phyloP scores from a whole-genome alignment of 1,140 invertebrate genomes.

The Drosophila biarmipes region DNA sequence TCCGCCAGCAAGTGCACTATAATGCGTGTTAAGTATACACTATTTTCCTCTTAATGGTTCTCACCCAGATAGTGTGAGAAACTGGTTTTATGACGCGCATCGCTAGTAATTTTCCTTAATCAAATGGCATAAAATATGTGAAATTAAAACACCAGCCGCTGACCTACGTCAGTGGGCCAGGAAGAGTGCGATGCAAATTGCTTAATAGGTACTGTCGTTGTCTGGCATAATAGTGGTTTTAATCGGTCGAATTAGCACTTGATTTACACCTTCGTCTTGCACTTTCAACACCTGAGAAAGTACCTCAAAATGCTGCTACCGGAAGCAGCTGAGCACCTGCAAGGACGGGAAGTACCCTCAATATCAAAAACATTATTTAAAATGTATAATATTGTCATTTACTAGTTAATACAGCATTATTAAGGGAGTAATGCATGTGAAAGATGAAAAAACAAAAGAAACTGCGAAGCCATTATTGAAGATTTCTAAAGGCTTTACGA shows the following conservation, averaged over 20 bases:
- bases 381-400: not conserved
- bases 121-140: constrained; percentile 58
- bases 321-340: constrained; percentile 43
- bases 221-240: constrained; percentile 12
- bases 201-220: constrained; percentile 10
- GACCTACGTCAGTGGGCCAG: constrained; percentile 56
- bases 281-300: constrained; percentile 4
- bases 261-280: not conserved
- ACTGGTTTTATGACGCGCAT: constrained; percentile 62
- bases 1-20: constrained; percentile 20
- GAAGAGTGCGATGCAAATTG: constrained; percentile 27
- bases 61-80: constrained; percentile 58
- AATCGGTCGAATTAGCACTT: constrained; percentile 23
- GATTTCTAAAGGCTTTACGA: not conserved
- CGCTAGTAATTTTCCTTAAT: constrained; percentile 72
- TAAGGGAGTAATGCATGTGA: too few relatives aligned
- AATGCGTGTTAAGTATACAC: constrained; percentile 63
- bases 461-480: too few relatives aligned
- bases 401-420: too few relatives aligned
- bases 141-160: constrained; percentile 53
- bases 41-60: constrained; percentile 59
- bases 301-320: constrained; percentile 28
- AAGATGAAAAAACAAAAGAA: too few relatives aligned
- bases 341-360: constrained; percentile 7
- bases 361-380: not conserved